phyloP scores from a whole-genome alignment of 2,888 invertebrate species.

The Zaprionus lineosus region DNA sequence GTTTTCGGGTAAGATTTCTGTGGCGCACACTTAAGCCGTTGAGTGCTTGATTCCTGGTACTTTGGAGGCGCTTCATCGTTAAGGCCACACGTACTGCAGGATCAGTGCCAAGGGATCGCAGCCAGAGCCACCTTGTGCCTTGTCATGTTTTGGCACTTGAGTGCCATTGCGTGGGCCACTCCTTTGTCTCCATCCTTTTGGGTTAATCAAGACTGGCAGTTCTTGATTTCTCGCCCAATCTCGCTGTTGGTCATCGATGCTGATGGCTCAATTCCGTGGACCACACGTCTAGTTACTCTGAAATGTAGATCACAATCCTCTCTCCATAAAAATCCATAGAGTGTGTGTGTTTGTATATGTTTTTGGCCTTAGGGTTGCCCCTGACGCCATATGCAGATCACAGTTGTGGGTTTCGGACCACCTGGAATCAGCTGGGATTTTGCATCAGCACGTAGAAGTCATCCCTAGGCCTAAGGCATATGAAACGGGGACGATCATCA shows the following conservation, averaged over 20 bases:
- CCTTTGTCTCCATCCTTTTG: constrained; percentile 44
- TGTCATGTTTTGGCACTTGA: constrained; percentile 78
- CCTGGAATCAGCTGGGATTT: constrained; percentile 24
- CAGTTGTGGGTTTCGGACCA: constrained; percentile 32
- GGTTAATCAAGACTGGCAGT: constrained; percentile 74
- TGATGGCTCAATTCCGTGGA: constrained; percentile 73
- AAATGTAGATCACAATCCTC: constrained; percentile 53
- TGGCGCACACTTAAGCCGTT: constrained; percentile 80
- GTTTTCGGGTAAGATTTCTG: constrained; percentile 34
- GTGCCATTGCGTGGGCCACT: constrained; percentile 60
- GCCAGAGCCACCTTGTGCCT: constrained; percentile 49
- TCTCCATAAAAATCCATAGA: constrained; percentile 2
- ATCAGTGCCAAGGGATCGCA: constrained; percentile 40
- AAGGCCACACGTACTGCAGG: constrained; percentile 76
- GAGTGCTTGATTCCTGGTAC: constrained; percentile 77
- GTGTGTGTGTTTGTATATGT: constrained; percentile 10
- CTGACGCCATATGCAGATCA: constrained; percentile 46
- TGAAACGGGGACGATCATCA: too few relatives aligned
- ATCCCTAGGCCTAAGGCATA: too few relatives aligned
- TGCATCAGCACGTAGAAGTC: background rate
- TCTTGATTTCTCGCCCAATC: constrained; percentile 9
- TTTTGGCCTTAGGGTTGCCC: constrained; percentile 31
- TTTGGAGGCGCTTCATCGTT: constrained; percentile 71
- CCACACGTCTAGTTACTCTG: constrained; percentile 66
- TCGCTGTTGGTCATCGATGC: constrained; percentile 55